phyloP scores from a whole-genome alignment of 35 echinoderm and acorn worm genomes.

The Lytechinus variegatus region DNA sequence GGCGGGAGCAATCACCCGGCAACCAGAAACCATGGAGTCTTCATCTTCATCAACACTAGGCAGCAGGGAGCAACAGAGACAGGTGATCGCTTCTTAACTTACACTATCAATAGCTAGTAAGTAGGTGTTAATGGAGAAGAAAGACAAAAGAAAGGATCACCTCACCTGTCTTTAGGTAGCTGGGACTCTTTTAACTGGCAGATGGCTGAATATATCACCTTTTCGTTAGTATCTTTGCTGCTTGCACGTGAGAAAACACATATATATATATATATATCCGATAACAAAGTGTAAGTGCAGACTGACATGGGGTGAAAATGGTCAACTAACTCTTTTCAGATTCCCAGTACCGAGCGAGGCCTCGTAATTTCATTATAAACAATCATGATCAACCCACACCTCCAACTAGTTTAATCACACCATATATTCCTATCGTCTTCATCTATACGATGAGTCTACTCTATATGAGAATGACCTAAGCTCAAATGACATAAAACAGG shows the following conservation, averaged over 20 bases:
- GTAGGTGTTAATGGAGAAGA: slow-evolving; percentile 11
- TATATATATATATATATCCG: neutral
- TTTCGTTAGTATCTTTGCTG: neutral
- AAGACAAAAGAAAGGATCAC: slow-evolving; percentile 2
- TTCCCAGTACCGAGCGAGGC: neutral
- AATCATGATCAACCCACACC: neutral
- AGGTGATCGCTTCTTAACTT: slow-evolving; percentile 18
- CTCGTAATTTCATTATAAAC: neutral
- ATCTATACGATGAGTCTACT: neutral
- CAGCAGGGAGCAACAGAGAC: neutral
- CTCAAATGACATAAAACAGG: slow-evolving; percentile 2
- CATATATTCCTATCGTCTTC: neutral
- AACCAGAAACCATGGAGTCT: neutral
- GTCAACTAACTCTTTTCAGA: neutral
- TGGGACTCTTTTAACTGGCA: neutral
- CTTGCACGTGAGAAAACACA: neutral
- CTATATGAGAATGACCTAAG: neutral
- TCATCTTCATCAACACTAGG: neutral
- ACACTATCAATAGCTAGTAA: neutral
- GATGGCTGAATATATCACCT: neutral
- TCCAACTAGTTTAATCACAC: neutral
- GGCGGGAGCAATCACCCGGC: neutral
- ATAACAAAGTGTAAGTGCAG: neutral
- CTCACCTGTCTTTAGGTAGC: neutral
- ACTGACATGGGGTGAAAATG: neutral